Percentiles rank a stretch among this genome's conserved stretches.
Evolutionary conservation across 2,797 vertebrate species (phyloP).

Genomic region (Sebastes vulpes): DNA sequence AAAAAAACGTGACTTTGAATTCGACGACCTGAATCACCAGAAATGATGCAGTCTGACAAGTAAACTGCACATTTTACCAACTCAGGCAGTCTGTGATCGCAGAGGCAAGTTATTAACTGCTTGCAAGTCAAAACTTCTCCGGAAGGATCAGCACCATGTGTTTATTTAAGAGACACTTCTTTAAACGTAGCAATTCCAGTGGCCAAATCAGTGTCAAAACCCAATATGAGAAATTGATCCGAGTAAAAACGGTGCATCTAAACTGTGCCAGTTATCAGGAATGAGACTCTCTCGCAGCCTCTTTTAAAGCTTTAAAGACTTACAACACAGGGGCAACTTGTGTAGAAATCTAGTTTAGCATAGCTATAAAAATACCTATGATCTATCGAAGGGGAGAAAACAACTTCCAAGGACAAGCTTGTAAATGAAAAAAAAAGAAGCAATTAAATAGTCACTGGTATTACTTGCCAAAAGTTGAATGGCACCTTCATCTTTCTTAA

Average conservation of each 20-base stretch:
- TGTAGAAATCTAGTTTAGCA: neutral
- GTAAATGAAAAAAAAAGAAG: neutral
- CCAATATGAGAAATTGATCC: neutral
- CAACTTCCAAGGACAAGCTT: neutral
- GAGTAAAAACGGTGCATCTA: neutral
- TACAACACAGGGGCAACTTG: neutral
- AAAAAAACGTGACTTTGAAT: neutral
- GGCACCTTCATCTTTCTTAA: slow-evolving; percentile 9
- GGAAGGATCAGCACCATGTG: neutral
- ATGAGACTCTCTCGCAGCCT: neutral
- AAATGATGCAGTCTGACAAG: neutral
- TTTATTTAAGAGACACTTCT: neutral
- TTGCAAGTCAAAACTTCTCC: neutral
- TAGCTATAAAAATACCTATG: neutral
- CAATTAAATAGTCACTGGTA: slow-evolving; percentile 7
- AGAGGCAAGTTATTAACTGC: neutral
- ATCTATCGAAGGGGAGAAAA: neutral
- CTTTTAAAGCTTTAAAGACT: neutral
- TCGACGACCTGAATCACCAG: neutral
- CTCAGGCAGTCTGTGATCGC: neutral
- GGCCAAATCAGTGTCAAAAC: neutral
- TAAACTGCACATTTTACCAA: neutral
- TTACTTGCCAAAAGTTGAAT: slow-evolving; percentile 2
- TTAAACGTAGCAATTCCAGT: neutral
- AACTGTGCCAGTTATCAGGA: neutral